Evolutionary conservation across 2,888 invertebrate species (phyloP), one percentile per base, ranked within the genome.

Genomic region (Eupithecia centaureata): DNA sequence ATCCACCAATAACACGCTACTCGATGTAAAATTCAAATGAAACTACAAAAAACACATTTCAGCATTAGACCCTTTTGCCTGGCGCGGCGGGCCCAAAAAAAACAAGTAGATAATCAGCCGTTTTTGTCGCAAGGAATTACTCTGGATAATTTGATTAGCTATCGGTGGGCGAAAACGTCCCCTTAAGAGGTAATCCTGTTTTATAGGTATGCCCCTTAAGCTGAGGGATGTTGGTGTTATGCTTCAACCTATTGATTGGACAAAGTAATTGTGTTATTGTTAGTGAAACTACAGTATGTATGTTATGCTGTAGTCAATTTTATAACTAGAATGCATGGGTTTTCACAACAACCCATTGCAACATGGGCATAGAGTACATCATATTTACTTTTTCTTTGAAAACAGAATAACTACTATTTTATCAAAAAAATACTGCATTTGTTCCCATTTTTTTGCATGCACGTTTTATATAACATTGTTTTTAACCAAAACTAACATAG

Each of bases 51-150:
- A 30, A 57, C 57, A 56, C 57, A 32, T 57, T 32, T 32, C n/a
- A 57, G 32, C 57, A 3, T 56, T n/a, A 32, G 57, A 30, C 84
- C 83, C 75, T 82, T 82, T 82, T 81, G 80, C 78, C 86, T 83
- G 82, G 76, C 70, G 85, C 52, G 52, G 52, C 52, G 47, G 84
- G 84, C 71, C 73, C 75, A 83, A 82, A 86, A 88, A 86, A 86
- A 86, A 86, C 79, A 85, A 83, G 82, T 75, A 86, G 85, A 89
- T 88, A 91, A 91, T 91, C 90, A 90, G 83, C 80, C 87, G 83
- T 90, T 91, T 90, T 91, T 90, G 88, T 88, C 89, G 86, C 86
- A 83, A 79, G 77, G 89, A 85, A 91, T 89, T 89, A 90, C 88
- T 82, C 75, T 74, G 83, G 86, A 86, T 91, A 90, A 92, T 91